Evolutionary conservation across 2,888 invertebrate genomes (phyloP), one percentile per base, ranked within the genome.

Genomic region (Nomada fucata): DNA sequence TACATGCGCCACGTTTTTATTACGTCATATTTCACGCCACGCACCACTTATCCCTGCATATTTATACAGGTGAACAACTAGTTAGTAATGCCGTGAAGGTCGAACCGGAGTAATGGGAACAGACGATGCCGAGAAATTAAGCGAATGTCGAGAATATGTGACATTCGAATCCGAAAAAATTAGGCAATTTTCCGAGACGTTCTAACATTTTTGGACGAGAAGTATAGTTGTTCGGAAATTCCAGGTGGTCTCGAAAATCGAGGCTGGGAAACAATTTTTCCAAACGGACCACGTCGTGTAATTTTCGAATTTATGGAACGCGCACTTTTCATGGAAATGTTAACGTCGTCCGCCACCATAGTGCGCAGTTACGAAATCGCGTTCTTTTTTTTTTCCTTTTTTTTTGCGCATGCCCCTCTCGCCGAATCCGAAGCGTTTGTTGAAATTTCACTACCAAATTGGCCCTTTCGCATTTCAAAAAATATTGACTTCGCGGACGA

Each of bases 21-120:
- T 91, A 90, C 91, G 85, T 89, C 90, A 88, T 92, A 92, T 92
- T 92, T 92, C 89, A 91, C 89, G 89, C 89, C 77, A 55, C 82
- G 86, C 89, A 84, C 89, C 87, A 91, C 89, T 89, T 89, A 90
- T 23, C 11, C 89, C 83, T 89, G 91, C 90, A 91, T 91, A 91
- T 91, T 91, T 91, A 91, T 91, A 91, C 85, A 88, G 87, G 86
- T 86, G 89, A 89, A 88, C 90, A 89, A 90, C 90, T 91, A 90
- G 87, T 47, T 7, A 36, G 36, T 36, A 36, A 36, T 36, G 9
- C 7, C 5, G 36, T 7, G 0, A 36, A 36, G 36, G 7, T 5
- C 36, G 36, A 9, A 47, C 10, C 47, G 47, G 13, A 0, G 47
- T 47, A 47, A 13, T 84, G 78, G 73, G 71, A 86, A 84, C 42